Conservation (phyloP, 1,140 invertebrate species). For the Drosophila bipectinata region DNA sequence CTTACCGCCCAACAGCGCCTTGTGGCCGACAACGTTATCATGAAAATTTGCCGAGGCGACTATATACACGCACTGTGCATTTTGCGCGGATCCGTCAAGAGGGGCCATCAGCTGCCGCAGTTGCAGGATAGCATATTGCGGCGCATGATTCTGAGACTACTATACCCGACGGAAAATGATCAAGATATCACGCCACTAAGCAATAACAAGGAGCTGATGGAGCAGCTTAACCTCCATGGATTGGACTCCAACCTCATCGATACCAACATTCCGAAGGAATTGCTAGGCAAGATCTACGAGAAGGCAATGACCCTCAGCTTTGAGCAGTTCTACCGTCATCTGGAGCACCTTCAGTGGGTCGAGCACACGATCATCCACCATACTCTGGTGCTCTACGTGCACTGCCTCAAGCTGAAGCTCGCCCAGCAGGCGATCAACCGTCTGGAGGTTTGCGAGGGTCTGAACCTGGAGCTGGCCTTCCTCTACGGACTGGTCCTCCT, state of each 20-base stretch:
- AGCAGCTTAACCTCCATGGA: not conserved
- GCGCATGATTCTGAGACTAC: not conserved
- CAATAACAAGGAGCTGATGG: not conserved
- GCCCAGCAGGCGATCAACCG: slow-evolving; percentile 15
- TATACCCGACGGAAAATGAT: not conserved
- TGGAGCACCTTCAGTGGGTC: slow-evolving; percentile 34
- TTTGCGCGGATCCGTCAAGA: not conserved
- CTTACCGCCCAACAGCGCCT: not conserved
- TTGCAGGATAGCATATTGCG: not conserved
- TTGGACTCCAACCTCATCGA: not conserved
- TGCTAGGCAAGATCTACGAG: slow-evolving; percentile 30
- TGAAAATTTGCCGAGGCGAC: not conserved
- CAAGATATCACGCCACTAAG: not conserved
- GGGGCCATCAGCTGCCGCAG: not conserved
- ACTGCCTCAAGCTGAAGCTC: slow-evolving; percentile 28
- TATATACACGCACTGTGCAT: not conserved
- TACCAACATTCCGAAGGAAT: slow-evolving; percentile 13
- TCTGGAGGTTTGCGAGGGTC: not conserved
- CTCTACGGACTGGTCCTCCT: not conserved
- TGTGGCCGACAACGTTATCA: not conserved
- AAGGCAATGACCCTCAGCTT: slow-evolving; percentile 1
- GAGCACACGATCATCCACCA: slow-evolving; percentile 39
- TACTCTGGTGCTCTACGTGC: slow-evolving; percentile 28
- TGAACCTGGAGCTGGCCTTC: not conserved
- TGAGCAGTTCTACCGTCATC: slow-evolving; percentile 9